A percentile compares a stretch with the other conserved stretches of the same genome.
Conservation (phyloP, 2,797 vertebrate genomes). For the Rhinoraja longicauda region DNA sequence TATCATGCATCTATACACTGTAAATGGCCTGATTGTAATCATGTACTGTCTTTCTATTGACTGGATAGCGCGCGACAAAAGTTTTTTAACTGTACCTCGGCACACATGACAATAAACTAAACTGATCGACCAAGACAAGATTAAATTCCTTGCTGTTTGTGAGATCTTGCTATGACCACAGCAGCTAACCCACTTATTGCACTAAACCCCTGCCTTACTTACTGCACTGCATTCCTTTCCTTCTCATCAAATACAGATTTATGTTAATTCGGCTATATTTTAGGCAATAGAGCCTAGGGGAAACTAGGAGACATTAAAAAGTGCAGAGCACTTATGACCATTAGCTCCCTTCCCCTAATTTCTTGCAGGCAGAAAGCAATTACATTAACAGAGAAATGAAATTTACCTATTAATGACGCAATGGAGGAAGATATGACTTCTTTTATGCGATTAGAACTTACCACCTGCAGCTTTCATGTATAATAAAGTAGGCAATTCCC, state of each 20-base stretch:
- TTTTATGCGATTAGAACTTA: neutral
- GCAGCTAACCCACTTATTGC: neutral
- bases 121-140: neutral
- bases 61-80: no score
- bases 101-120: no score
- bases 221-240: neutral
- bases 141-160: neutral
- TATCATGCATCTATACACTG: no score
- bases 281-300: neutral
- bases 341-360: neutral
- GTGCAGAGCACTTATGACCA: neutral
- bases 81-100: no score
- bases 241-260: neutral
- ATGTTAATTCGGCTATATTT: neutral
- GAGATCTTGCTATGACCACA: neutral
- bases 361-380: slow-evolving; percentile 18
- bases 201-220: neutral
- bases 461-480: slow-evolving; percentile 16
- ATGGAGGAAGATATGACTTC: neutral
- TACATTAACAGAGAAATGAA: neutral
- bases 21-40: no score
- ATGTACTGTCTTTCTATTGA: no score
- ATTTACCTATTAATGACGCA: slow-evolving; percentile 24
- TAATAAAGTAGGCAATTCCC: neutral
- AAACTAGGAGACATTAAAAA: neutral